Conservation (phyloP, 2,888 invertebrate species). For the Drosophila birchii region DNA sequence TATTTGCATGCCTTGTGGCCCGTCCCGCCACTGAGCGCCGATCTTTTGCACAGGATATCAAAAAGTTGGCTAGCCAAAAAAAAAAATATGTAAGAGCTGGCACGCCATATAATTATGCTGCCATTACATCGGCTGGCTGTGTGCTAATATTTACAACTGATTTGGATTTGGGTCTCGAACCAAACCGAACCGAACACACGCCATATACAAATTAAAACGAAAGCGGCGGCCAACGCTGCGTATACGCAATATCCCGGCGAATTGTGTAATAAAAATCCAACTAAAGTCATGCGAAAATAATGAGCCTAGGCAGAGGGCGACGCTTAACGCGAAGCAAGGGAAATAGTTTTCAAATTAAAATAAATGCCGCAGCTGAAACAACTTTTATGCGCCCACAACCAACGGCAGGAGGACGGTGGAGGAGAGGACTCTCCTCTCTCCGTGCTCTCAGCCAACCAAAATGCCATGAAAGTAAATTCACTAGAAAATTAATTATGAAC, state of each 20-base stretch:
- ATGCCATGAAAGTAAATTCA: constrained; percentile 78
- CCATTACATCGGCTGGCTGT: constrained; percentile 57
- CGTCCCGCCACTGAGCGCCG: constrained; percentile 1
- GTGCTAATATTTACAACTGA: constrained; percentile 67
- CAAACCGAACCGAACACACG: constrained; percentile 45
- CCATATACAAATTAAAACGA: constrained; percentile 74
- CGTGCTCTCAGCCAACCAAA: constrained; percentile 65
- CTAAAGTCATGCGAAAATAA: constrained; percentile 76
- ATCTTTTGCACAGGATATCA: constrained; percentile 41
- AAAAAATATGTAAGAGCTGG: not conserved
- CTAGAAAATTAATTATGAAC: constrained; percentile 80
- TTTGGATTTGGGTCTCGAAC: constrained; percentile 37
- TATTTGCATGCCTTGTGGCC: constrained; percentile 37
- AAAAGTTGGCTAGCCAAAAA: constrained; percentile 27
- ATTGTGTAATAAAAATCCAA: constrained; percentile 75
- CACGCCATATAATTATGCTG: constrained; percentile 67
- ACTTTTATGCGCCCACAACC: constrained; percentile 69
- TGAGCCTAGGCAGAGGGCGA: constrained; percentile 60
- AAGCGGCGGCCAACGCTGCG: constrained; percentile 61
- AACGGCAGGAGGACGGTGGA: constrained; percentile 1
- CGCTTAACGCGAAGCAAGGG: constrained; percentile 44
- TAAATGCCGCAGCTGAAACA: constrained; percentile 75
- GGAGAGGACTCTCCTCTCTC: constrained; percentile 8
- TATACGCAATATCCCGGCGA: constrained; percentile 68
- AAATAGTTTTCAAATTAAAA: constrained; percentile 81